phyloP scores from a whole-genome alignment of 2,113 vertebrate species.

The Daboia siamensis region DNA sequence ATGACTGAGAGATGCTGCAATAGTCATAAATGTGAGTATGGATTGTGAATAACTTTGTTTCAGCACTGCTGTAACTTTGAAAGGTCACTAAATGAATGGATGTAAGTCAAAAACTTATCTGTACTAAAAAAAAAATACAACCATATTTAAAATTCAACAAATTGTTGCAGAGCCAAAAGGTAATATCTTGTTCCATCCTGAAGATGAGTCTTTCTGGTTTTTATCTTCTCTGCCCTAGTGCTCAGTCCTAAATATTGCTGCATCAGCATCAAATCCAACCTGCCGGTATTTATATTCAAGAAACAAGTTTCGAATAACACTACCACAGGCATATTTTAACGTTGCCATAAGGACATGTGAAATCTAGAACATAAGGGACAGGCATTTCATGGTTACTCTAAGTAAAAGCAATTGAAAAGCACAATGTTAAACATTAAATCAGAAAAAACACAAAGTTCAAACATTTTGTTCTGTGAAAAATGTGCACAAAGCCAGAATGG shows the following conservation, averaged over 20 bases:
- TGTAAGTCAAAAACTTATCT: neutral
- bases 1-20: neutral
- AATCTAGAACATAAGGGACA: neutral
- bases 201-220: neutral
- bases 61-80: neutral
- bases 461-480: neutral
- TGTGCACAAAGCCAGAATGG: neutral
- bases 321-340: neutral
- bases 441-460: neutral
- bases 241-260: neutral
- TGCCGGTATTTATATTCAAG: neutral
- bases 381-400: neutral
- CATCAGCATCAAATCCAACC: neutral
- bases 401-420: neutral
- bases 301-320: neutral
- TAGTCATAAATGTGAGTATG: neutral
- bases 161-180: neutral
- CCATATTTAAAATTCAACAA: neutral
- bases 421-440: neutral
- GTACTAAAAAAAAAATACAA: neutral
- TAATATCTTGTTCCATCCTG: neutral
- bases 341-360: neutral
- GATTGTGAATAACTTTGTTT: neutral
- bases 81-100: neutral
- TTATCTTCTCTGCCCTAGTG: neutral